Evolutionary conservation across 2,888 invertebrate genomes (phyloP).

Genomic region (Podotricha telesiphe): DNA sequence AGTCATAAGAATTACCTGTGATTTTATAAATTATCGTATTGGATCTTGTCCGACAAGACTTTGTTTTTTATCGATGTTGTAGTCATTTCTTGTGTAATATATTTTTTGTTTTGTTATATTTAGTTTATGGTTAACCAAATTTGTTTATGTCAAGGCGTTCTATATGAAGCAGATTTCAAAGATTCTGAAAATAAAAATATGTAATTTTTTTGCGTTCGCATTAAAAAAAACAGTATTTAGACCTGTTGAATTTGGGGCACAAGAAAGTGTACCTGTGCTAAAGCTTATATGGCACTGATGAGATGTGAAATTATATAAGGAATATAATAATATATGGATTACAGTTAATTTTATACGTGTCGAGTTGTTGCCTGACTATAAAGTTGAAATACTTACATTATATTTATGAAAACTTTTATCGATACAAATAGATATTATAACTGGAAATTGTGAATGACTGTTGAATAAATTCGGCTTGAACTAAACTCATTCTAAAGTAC

Average conservation of each 20-base stretch:
- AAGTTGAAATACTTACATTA: constrained; percentile 25
- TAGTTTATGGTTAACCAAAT: background rate
- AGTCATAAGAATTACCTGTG: constrained; percentile 78
- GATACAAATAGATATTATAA: constrained; percentile 19
- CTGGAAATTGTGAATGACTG: constrained; percentile 18
- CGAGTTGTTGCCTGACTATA: constrained; percentile 12
- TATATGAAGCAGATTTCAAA: background rate
- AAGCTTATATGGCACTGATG: background rate
- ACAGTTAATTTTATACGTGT: constrained; percentile 2
- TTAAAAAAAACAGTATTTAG: background rate
- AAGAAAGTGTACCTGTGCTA: background rate
- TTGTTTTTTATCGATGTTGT: constrained; percentile 46
- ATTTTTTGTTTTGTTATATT: constrained; percentile 22
- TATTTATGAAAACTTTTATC: constrained; percentile 24
- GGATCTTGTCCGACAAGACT: constrained; percentile 78
- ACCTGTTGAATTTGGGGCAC: constrained; percentile 12
- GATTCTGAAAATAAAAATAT: background rate
- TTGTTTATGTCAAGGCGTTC: background rate
- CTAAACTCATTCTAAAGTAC: background rate
- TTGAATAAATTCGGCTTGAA: background rate
- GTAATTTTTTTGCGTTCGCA: background rate
- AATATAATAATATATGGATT: constrained; percentile 12
- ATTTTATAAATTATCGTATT: constrained; percentile 69
- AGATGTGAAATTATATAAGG: constrained; percentile 10
- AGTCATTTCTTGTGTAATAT: constrained; percentile 27